These are phyloP conservation scores for Lepidochrysops patricia DNA, from an alignment of 2,888 invertebrate species.

Conservation along the genomic window DNA sequence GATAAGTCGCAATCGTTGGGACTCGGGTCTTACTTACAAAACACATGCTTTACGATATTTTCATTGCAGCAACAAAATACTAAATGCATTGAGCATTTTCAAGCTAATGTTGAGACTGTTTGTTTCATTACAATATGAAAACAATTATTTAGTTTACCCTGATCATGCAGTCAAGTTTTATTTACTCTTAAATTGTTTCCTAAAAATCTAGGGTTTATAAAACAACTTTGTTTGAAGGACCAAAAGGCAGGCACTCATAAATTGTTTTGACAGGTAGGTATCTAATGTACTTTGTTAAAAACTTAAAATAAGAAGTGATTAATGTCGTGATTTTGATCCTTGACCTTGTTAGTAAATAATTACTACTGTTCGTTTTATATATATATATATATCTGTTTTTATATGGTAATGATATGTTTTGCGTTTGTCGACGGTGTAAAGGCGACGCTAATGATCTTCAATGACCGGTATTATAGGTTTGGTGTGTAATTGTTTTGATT, in stretches of 20 bases:
- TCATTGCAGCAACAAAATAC: too few species aligned
- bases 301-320: background rate
- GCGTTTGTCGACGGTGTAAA: background rate
- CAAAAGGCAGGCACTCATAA: too few species aligned
- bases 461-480: background rate
- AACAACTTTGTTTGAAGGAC: too few species aligned
- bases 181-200: too few species aligned
- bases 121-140: too few species aligned
- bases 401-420: background rate
- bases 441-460: background rate
- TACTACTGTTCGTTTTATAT: background rate
- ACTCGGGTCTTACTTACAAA: background rate
- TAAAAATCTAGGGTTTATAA: too few species aligned
- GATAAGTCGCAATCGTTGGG: slow-evolving; percentile 4
- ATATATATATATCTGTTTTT: background rate
- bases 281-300: too few species aligned
- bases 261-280: too few species aligned
- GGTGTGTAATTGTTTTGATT: background rate
- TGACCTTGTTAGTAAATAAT: background rate
- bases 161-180: too few species aligned
- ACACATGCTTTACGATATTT: background rate
- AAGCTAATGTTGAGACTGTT: too few species aligned
- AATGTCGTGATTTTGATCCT: background rate
- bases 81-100: too few species aligned
- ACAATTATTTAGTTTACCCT: too few species aligned